Evolutionary conservation across 2,797 vertebrate species (phyloP), one percentile per base, ranked within the genome.

Genomic region (Sarcoramphus papa): DNA sequence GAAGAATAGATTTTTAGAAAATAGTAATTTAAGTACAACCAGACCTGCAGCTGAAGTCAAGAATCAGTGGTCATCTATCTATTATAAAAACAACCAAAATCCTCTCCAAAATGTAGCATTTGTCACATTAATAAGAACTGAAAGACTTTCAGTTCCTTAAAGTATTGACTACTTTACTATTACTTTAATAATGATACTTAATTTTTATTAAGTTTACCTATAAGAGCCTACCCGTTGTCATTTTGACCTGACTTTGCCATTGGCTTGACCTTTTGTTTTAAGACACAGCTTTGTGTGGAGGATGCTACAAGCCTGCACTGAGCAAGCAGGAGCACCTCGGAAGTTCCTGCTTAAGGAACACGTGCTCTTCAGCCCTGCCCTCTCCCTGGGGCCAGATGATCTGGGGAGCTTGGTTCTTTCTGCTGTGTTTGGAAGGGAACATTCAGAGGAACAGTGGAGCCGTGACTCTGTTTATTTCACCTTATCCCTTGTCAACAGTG

Each of bases 1-100:
- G 72, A 94, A 92, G 35, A 81, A 37, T 1, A 33, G 40, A 35
- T 69, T 97, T 97, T 83, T 88, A 93, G 90, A 57, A 81, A 62
- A 56, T 12, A 43, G 25, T 23, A 37, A 17, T 40, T 1, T 2
- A 19, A 83, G 10, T 64, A 7, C 53, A 76, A 4, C 20, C 50
- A 75, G 21, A 53, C 12, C 47, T 56, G 63, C 54, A 70, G 35
- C 40, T 57, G 0, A 33, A 74, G 21, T 47, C 69, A 11, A 33
- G 50, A 68, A 9, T 51, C 10, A 3, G 12, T 27, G 40, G 24
- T 53, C 40, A 41, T 28, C 16, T 54, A 4, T 41, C 40, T 41
- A 2, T 7, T 57, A 7, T 7, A 48, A 86, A 75, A 54, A 20
- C 21, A 56, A 18, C 35, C 14, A 10, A 47, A 64, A 37, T 57